Conservation (phyloP, 2,113 vertebrate species). For the Hippoglossus stenolepis region DNA sequence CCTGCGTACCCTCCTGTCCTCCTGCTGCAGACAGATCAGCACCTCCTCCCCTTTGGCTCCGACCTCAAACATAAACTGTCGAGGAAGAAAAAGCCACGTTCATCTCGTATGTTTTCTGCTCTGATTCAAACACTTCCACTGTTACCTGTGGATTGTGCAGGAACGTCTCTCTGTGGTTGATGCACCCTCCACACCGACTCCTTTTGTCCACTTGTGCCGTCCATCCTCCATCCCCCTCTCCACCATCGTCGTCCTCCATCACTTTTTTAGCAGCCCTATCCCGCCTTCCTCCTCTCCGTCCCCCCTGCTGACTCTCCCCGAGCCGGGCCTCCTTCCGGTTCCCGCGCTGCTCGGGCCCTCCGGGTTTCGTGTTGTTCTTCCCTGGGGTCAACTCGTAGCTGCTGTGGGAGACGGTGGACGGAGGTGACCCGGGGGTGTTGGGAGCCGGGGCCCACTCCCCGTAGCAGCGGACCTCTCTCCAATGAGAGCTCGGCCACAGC, state of each 20-base stretch:
- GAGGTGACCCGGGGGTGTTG: neutral
- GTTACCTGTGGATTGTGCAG: constrained; percentile 87
- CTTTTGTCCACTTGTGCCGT: constrained; percentile 72
- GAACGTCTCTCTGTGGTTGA: constrained; percentile 85
- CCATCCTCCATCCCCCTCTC: constrained; percentile 41
- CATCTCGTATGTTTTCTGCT: neutral
- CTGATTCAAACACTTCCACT: neutral
- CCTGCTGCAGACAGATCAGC: constrained; percentile 86
- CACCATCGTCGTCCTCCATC: constrained; percentile 22
- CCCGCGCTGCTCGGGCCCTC: constrained; percentile 44
- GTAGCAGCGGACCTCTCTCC: constrained; percentile 77
- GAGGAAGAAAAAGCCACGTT: neutral
- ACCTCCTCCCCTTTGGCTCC: constrained; percentile 77
- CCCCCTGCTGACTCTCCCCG: constrained; percentile 54
- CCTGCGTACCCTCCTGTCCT: constrained; percentile 81
- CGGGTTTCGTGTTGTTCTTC: constrained; percentile 16
- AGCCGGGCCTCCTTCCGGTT: constrained; percentile 72
- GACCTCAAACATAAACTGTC: constrained; percentile 85
- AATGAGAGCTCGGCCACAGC: constrained; percentile 78
- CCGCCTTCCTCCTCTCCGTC: neutral
- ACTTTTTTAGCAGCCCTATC: constrained; percentile 20
- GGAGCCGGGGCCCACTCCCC: constrained; percentile 79
- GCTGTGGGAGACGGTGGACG: neutral
- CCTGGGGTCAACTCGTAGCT: neutral
- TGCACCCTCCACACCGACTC: constrained; percentile 86